Evolutionary conservation across 2,797 vertebrate genomes (phyloP), one percentile per base, ranked within the genome.

Genomic region (Chelidonichthys spinosus): DNA sequence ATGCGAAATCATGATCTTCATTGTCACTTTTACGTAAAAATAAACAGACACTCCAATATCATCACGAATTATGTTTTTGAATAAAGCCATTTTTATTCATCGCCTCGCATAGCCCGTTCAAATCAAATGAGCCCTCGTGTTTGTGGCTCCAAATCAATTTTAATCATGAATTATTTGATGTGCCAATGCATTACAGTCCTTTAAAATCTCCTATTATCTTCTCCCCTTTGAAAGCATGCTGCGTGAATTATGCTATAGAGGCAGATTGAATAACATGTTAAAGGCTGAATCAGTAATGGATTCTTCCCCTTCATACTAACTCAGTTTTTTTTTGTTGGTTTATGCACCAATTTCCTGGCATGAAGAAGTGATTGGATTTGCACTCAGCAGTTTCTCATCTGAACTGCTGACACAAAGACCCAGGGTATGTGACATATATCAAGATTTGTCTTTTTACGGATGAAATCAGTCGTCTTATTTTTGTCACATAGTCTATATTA

Each of bases 371-470:
- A 85, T 69, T 83, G 73, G 63, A 85, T 86, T 82, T 83, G 66
- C 42, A n/a, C 79, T 77, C 63, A 78, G 73, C 82, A 64, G 17
- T 89, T 84, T 89, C 73, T 85, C 79, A 85, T 83, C 63, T 53
- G 36, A 54, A 71, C 69, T 67, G 80, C 71, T 80, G 82, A 89
- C 81, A 84, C 55, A 84, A 82, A 82, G 71, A 79, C 72, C 43
- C 53, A 4, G 25, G 11, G 49, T 76, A 47, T 84, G 75, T 72
- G 79, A 72, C 76, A 69, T 63, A 59, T 36, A 66, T 44, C 55
- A 64, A 83, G 68, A 83, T 87, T 80, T 82, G 72, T 80, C 71
- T 79, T 68, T 79, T 68, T 67, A 44, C 33, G 4, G 54, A 58
- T 63, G 58, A 63, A 70, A 72, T 52, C 53, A 2, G 1, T 54